phyloP scores from a whole-genome alignment of 2,113 vertebrate species.

The Drymodes brunneopygia region DNA sequence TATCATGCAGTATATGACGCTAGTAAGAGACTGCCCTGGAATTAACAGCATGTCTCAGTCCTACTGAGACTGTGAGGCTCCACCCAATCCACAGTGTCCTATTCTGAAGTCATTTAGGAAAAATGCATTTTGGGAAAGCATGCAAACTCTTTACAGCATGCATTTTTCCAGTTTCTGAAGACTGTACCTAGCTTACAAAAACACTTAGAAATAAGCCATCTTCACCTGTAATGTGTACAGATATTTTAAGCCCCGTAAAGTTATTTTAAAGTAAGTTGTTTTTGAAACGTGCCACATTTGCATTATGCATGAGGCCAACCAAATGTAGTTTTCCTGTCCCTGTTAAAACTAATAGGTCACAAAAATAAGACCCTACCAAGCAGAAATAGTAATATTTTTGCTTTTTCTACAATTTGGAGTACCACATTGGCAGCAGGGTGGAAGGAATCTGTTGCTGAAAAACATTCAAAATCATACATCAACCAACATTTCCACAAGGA shows the following conservation, averaged over 20 bases:
- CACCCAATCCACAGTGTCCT: background rate
- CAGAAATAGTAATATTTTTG: background rate
- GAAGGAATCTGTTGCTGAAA: background rate
- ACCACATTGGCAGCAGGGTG: accelerated
- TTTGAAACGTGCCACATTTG: background rate
- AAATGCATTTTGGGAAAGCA: background rate
- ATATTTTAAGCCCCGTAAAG: background rate
- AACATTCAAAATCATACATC: background rate
- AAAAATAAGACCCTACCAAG: background rate
- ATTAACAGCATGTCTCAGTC: background rate
- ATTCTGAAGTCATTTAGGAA: background rate
- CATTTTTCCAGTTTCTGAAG: background rate
- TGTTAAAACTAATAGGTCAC: background rate
- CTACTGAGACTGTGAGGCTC: background rate
- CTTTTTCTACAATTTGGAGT: background rate
- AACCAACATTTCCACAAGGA: background rate
- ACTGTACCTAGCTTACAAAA: background rate
- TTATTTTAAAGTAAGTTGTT: background rate
- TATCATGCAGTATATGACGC: background rate
- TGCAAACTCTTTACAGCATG: background rate
- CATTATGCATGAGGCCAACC: background rate
- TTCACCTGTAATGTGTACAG: background rate
- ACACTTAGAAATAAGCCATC: background rate
- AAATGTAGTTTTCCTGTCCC: background rate
- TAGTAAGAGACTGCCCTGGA: background rate